phyloP scores from a whole-genome alignment of 2,888 invertebrate species.

The Criorhina ranunculi region DNA sequence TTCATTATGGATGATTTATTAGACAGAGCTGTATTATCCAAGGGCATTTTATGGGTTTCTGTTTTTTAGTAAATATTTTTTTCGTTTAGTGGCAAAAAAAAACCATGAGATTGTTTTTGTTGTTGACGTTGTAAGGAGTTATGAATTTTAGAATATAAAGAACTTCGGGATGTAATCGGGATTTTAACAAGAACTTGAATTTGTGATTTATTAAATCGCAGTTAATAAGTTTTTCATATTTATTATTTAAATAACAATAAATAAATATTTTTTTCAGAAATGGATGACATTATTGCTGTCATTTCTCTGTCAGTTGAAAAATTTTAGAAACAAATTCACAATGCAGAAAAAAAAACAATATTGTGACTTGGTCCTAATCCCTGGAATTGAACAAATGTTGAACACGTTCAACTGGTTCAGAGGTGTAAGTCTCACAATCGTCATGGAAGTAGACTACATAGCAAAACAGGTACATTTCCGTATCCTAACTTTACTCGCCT shows the following conservation, averaged over 20 bases:
- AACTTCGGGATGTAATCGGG: neutral
- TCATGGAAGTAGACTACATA: too few relatives aligned
- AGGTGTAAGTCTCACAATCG: too few relatives aligned
- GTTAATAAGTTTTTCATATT: neutral
- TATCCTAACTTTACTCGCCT: too few relatives aligned
- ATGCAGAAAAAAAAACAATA: neutral
- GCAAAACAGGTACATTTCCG: too few relatives aligned
- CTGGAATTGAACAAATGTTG: neutral
- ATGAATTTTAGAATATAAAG: neutral
- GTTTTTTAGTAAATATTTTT: slow-evolving; percentile 3
- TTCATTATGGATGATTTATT: slow-evolving; percentile 79
- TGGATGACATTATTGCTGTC: slow-evolving; percentile 44
- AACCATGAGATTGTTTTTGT: slow-evolving; percentile 25
- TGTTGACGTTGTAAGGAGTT: neutral
- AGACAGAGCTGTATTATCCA: slow-evolving; percentile 39
- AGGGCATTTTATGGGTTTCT: slow-evolving; percentile 33
- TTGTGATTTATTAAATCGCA: neutral
- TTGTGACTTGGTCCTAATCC: neutral
- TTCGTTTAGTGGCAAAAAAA: neutral
- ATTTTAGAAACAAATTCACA: slow-evolving; percentile 1
- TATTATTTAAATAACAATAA: slow-evolving; percentile 45
- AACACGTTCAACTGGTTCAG: neutral
- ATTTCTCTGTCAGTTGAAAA: slow-evolving; percentile 20
- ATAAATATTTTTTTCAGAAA: slow-evolving; percentile 34
- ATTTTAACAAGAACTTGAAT: neutral